Evolutionary conservation across 2,113 vertebrate species (phyloP).

Genomic region (Bujurquina vittata): DNA sequence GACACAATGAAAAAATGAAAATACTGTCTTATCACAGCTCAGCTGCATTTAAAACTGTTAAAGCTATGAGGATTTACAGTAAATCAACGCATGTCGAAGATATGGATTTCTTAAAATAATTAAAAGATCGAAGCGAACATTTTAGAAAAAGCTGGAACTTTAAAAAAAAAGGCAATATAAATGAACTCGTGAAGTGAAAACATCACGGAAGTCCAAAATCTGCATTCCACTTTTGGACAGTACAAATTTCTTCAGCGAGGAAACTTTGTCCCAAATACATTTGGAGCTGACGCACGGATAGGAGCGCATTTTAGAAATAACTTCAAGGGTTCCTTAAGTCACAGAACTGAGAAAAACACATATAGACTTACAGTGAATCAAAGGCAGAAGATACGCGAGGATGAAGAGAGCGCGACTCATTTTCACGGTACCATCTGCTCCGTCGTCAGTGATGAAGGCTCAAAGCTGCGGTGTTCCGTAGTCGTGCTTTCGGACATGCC

Average conservation of each 20-base stretch:
- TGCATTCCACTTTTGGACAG: background rate
- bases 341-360: background rate
- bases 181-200: background rate
- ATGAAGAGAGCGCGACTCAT: slow-evolving; percentile 71
- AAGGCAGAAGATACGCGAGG: slow-evolving; percentile 65
- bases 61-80: background rate
- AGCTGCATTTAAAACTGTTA: background rate
- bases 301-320: background rate
- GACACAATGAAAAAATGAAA: background rate
- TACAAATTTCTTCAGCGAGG: background rate
- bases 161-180: background rate
- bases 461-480: slow-evolving; percentile 27
- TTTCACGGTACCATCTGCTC: slow-evolving; percentile 62
- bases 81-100: background rate
- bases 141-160: background rate
- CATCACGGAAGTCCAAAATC: background rate
- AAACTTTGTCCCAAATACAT: background rate
- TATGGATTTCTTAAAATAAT: background rate
- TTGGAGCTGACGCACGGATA: background rate
- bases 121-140: background rate
- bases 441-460: slow-evolving; percentile 18
- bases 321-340: background rate
- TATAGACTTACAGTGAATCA: slow-evolving; percentile 73
- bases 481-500: slow-evolving; percentile 48
- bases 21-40: background rate